phyloP scores from a whole-genome alignment of 2,888 invertebrate genomes.

The Thysanoteuthis rhombus region DNA sequence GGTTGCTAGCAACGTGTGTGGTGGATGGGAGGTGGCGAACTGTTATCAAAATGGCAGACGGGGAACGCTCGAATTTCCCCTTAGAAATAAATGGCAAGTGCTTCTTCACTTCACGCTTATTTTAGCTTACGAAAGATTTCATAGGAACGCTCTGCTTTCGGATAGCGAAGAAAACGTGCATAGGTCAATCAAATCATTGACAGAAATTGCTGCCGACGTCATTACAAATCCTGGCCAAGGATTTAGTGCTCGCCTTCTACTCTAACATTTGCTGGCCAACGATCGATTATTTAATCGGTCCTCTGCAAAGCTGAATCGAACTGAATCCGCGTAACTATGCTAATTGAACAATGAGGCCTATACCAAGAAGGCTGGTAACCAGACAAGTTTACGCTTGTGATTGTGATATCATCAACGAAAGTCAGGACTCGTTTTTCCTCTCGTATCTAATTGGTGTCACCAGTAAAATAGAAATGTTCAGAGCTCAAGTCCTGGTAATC shows the following conservation, averaged over 20 bases:
- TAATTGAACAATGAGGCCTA: neutral
- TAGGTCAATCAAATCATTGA: neutral
- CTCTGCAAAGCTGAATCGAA: neutral
- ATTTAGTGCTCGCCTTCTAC: neutral
- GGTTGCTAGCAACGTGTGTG: too few species aligned
- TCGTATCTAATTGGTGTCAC: too few species aligned
- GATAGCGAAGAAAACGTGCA: neutral
- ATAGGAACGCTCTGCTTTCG: too few species aligned
- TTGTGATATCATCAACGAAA: neutral
- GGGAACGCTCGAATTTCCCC: too few species aligned
- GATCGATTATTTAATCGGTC: neutral
- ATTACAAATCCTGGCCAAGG: neutral
- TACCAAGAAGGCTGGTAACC: neutral
- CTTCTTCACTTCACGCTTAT: too few species aligned
- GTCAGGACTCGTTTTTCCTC: too few species aligned
- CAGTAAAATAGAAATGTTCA: too few species aligned
- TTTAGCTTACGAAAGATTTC: too few species aligned
- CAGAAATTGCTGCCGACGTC: neutral
- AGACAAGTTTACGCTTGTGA: neutral
- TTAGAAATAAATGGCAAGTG: too few species aligned
- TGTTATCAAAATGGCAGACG: too few species aligned
- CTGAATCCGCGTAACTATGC: neutral
- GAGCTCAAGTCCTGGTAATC: too few species aligned
- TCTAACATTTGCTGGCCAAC: neutral
- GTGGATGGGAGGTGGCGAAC: too few species aligned